Base-by-base conservation (phyloP, 2,797 vertebrate species). In the Octomys mimax region DNA sequence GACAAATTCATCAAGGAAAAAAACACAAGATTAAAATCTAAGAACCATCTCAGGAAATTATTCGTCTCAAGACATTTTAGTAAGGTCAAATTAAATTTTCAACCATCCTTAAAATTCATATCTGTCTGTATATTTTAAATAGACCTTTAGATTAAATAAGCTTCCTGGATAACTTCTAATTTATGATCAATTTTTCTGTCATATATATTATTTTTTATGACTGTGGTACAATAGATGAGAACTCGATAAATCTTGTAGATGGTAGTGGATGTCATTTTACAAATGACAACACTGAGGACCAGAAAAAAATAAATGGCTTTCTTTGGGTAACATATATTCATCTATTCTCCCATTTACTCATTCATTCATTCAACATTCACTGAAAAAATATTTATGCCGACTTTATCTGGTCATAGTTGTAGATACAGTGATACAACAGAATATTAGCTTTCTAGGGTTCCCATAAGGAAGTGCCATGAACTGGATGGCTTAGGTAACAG, bases 31-130 rank as follows among this genome's bases (percentile, higher is more conserved):
- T 97, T 93, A 87, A 93, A 95, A 93, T 93, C 97, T 97, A 89
- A 96, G 96, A 96, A 79, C 14, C 82, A 97, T 92, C 89, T 96
- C 92, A 92, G 94, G 94, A 97, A 95, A 97, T 96, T 92, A 97
- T 96, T 97, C 84, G 0, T 84, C 96, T 97, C 92, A 91, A 91
- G 95, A 80, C 52, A 24, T 97, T 94, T 91, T 86, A 88, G 73
- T 97, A n/a, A 13, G 86, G 95, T 95, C 93, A 97, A 96, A 95
- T 97, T 95, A 97, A 94, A 96, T 81, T 93, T 97, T 97, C 92
- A 94, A 64, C 89, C 79, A 93, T 71, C 75, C 80, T 68, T 92
- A 94, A 96, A 97, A 93, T 33, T 39, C 64, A 59, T 54, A 52
- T 91, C 78, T 95, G 62, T 81, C 91, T 92, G 62, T 94, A 89